These are phyloP conservation scores for Florisuga fusca DNA, from an alignment of 2,797 vertebrate species.

Conservation along the genomic window DNA sequence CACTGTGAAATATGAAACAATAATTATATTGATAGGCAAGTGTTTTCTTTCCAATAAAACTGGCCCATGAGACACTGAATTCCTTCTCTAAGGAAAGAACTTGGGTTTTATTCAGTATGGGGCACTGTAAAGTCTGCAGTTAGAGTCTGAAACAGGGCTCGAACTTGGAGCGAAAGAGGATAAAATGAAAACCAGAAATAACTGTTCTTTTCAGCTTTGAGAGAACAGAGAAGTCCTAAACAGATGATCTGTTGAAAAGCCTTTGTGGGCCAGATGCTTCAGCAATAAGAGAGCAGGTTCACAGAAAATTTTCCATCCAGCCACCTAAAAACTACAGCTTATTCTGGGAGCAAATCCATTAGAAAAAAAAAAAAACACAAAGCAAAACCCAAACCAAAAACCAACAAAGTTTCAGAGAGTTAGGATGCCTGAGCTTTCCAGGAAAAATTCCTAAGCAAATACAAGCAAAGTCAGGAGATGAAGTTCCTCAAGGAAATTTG, in stretches of 20 bases:
- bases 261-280: neutral
- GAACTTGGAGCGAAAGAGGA: neutral
- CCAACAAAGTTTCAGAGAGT: neutral
- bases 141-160: neutral
- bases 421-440: conserved; percentile 8
- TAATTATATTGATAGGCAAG: neutral
- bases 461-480: neutral
- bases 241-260: conserved; percentile 32
- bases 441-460: conserved; percentile 30
- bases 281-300: neutral
- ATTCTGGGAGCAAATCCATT: conserved; percentile 36
- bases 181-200: neutral
- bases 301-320: conserved; percentile 39
- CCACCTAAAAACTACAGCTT: conserved; percentile 13
- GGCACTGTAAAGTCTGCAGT: neutral
- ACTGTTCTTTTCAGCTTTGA: neutral
- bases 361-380: neutral
- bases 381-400: neutral
- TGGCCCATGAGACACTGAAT: neutral
- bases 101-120: neutral
- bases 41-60: neutral
- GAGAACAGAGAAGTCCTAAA: neutral
- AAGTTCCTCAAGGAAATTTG: neutral
- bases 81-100: neutral
- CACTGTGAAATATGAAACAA: conserved; percentile 20